These are phyloP conservation scores for honey bee (Apis mellifera) DNA, from an alignment of 1,140 invertebrate species.

Conservation along the genomic window DNA sequence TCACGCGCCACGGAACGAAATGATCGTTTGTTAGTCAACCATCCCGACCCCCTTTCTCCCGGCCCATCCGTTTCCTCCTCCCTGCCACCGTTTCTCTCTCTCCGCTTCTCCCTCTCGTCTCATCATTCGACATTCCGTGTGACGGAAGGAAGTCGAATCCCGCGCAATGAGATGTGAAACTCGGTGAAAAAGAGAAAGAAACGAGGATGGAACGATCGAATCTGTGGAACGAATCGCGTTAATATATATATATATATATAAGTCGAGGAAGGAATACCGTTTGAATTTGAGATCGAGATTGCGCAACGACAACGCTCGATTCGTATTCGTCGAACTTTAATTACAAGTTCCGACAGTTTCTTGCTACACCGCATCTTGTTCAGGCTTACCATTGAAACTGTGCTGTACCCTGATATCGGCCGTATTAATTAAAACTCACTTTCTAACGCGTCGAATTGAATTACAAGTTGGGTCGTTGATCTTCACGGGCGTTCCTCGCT, in stretches of 20 bases:
- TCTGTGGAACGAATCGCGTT: background rate
- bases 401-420: slow-evolving; percentile 19
- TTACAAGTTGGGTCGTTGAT: slow-evolving; percentile 48
- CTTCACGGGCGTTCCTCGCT: slow-evolving; percentile 53
- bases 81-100: slow-evolving; percentile 45
- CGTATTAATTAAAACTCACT: slow-evolving; percentile 60
- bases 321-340: background rate
- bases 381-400: no score
- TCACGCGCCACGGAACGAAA: slow-evolving; percentile 69
- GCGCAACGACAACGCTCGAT: background rate
- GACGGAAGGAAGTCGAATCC: slow-evolving; percentile 11
- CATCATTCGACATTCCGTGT: background rate
- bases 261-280: no score
- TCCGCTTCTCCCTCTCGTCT: slow-evolving; percentile 16
- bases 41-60: slow-evolving; percentile 21
- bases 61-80: background rate
- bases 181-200: background rate
- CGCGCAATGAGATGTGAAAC: background rate
- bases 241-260: no score
- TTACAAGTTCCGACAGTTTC: background rate
- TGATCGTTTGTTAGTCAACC: slow-evolving; percentile 74
- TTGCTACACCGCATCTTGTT: background rate
- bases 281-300: no score
- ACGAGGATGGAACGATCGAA: background rate
- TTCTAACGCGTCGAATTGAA: slow-evolving; percentile 65